Evolutionary conservation across 2,797 vertebrate species (phyloP), one percentile per base, ranked within the genome.

Genomic region (Tragopan temminckii): DNA sequence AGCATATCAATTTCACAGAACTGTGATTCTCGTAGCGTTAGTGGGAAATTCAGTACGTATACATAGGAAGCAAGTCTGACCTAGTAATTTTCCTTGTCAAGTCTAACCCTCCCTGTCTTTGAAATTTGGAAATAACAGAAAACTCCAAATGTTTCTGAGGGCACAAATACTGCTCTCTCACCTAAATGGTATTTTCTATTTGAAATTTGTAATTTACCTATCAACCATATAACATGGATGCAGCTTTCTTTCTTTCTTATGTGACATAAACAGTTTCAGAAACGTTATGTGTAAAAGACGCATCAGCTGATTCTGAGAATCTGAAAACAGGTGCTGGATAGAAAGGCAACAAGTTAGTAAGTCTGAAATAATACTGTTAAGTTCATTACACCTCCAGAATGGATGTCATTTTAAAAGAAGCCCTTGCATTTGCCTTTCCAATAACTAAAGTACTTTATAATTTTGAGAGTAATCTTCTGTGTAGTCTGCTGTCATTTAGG

Each of bases 381-480:
- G 72, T 76, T 69, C 33, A 43, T 69, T 86, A 33, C 36, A 4
- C 72, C 79, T 86, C 59, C 61, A 88, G 50, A 93, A 82, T 59
- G 27, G 63, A 80, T 58, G 16, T 38, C 15, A 19, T 29, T 61
- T n/a, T n/a, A n/a, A n/a, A n/a, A n/a, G n/a, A 18, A 27, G 8
- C 4, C 38, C 2, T 45, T 89, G 29, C 35, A 11, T 80, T 89
- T 78, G 13, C 45, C 45, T 36, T 72, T 66, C 6, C 53, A 55
- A 69, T 81, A 87, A 83, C 58, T 70, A 94, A 89, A 52, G 29
- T 36, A 52, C 45, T 80, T 95, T 76, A 36, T 91, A 67, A 74
- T 93, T 94, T 82, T 69, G 52, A 88, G 82, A 90, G 80, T 85
- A 85, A 93, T 88, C 67, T 90, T 84, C 55, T 79, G 77, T 29